Base-by-base conservation (phyloP, 2,888 invertebrate species). In the Brenthis hecate region DNA sequence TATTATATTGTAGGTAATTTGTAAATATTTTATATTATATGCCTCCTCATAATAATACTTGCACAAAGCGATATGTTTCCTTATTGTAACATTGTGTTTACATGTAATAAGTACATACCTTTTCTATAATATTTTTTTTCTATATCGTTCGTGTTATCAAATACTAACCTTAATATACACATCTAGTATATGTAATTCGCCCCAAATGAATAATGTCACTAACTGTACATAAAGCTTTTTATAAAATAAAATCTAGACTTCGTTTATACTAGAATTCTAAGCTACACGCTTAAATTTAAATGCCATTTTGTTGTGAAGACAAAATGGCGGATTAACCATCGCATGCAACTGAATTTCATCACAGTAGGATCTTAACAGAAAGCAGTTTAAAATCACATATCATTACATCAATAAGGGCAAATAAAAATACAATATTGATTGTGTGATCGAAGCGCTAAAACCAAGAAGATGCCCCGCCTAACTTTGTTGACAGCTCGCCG, bases 401-500 rank as follows among this genome's bases (percentile, higher is more conserved):
- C 76, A 79, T 76, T 78, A 82, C 80, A 77, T 83, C 80, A 73
- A 82, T 81, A 80, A 81, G 83, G 77, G 81, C 83, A 84, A 86
- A 85, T 73, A 78, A 81, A 81, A 76, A 74, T 80, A 79, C 76
- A 74, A 78, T 78, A 73, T 80, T 73, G 71, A 77, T 74, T 73
- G 69, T 43, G 36, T 43, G 78, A 80, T 16, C 58, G 47, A 56
- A 70, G 72, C 80, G 79, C 93, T 95, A 97, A 94, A 97, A 97
- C 97, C 97, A 97, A 88, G 96, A 96, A 69, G 95, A 94, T 75
- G 97, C 96, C 77, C 97, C 96, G 74, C 97, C 97, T 76, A 98
- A 94, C 91, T 97, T 97, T 79, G 97, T 96, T 82, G 97, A 96
- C 81, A 98, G 94, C 83, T 98, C 97, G 76, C 98, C 98, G 80